These are phyloP conservation scores for Nezara viridula DNA, from an alignment of 2,888 invertebrate species.

Conservation along the genomic window DNA sequence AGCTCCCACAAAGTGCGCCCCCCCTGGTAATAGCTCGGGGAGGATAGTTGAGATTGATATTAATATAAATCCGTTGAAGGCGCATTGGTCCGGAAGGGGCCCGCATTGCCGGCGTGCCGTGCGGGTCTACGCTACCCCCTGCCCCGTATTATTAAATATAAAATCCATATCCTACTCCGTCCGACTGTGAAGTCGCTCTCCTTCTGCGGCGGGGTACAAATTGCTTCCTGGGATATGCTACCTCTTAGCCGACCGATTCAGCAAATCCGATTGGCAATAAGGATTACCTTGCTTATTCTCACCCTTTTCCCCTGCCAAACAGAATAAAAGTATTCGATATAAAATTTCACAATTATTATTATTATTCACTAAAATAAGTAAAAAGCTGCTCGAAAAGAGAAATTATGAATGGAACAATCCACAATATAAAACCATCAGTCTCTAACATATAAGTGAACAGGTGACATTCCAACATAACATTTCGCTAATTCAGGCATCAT, in stretches of 20 bases:
- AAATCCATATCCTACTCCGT: constrained; percentile 49
- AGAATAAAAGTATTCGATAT: background rate
- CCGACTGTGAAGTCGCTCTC: constrained; percentile 17
- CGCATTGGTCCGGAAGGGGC: background rate
- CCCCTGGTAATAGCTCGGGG: background rate
- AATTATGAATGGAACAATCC: no score
- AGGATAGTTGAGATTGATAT: constrained; percentile 30
- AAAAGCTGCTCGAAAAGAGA: no score
- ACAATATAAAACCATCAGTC: no score
- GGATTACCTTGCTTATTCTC: background rate
- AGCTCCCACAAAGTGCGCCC: background rate
- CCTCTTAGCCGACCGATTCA: background rate
- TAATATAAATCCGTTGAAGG: constrained; percentile 11
- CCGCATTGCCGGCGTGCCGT: constrained; percentile 39
- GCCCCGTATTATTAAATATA: constrained; percentile 54
- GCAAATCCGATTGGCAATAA: background rate
- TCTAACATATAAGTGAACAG: no score
- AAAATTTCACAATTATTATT: no score
- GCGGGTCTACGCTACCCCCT: background rate
- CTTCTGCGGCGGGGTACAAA: background rate
- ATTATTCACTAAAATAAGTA: no score
- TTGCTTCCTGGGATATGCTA: constrained; percentile 16
- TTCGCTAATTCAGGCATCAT: no score
- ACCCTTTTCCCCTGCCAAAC: background rate
- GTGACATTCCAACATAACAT: no score